Conservation (phyloP, 2,797 vertebrate species). For the Malurus leucopterus region DNA sequence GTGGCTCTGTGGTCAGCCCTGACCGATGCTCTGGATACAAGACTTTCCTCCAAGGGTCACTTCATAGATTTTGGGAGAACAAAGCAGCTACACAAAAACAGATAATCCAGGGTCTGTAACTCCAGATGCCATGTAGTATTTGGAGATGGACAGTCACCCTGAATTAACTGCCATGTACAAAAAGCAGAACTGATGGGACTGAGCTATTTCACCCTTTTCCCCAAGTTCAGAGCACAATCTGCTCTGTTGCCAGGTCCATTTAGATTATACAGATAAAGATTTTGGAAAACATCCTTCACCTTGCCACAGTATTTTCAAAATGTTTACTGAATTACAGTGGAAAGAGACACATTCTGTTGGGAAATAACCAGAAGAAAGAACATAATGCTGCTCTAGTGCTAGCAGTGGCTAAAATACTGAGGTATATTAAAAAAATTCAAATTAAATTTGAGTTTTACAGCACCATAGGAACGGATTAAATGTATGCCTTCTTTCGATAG, state of each 20-base stretch:
- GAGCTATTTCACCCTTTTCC: not conserved
- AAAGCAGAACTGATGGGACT: not conserved
- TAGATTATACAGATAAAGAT: not conserved
- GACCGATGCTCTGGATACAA: accelerated
- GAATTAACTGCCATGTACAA: not conserved
- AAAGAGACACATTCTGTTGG: not conserved
- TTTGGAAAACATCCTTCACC: not conserved
- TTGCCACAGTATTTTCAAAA: not conserved
- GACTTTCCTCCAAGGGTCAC: not conserved
- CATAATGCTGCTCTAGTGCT: not conserved
- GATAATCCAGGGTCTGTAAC: not conserved
- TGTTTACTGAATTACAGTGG: not conserved
- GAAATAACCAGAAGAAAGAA: not conserved
- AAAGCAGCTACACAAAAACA: accelerated
- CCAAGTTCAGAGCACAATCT: not conserved
- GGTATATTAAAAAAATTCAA: not conserved
- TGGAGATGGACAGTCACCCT: not conserved
- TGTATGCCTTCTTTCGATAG: not conserved
- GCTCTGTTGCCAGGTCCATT: not conserved
- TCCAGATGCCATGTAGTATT: not conserved
- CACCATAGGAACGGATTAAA: not conserved
- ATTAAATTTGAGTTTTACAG: not conserved
- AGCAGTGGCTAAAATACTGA: not conserved
- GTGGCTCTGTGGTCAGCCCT: not conserved
- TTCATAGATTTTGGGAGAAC: not conserved